These are phyloP conservation scores for Apodemia mormo DNA, from an alignment of 2,888 invertebrate species.

Conservation along the genomic window DNA sequence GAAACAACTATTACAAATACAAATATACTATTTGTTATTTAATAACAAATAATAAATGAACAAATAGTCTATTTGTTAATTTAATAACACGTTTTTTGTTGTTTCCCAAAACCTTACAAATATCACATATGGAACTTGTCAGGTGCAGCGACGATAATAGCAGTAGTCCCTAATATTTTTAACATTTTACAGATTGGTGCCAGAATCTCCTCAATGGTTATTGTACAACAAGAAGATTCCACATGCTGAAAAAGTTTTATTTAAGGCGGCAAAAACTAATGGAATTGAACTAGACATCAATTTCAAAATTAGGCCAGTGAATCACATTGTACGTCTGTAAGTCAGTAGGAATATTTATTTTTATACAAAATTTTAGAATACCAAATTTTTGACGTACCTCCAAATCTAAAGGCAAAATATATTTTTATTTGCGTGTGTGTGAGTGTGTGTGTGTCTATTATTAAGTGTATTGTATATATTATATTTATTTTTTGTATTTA, in stretches of 20 bases:
- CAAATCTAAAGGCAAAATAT: not conserved
- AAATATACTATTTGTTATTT: too few relatives aligned
- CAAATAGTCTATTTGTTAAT: too few relatives aligned
- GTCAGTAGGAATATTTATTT: slow-evolving; percentile 6
- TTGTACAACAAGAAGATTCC: slow-evolving; percentile 59
- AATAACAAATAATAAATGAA: too few relatives aligned
- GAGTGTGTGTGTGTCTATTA: too few relatives aligned
- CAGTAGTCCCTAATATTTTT: not conserved
- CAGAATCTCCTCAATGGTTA: slow-evolving; percentile 75
- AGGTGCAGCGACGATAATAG: too few relatives aligned
- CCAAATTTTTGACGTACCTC: not conserved
- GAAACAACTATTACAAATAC: too few relatives aligned
- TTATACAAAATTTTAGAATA: not conserved
- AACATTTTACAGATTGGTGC: slow-evolving; percentile 53
- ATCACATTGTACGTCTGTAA: slow-evolving; percentile 69
- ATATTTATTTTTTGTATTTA: too few relatives aligned
- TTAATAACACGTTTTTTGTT: too few relatives aligned
- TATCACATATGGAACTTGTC: too few relatives aligned
- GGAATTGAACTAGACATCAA: slow-evolving; percentile 55
- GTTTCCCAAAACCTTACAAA: too few relatives aligned
- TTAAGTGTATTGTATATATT: too few relatives aligned
- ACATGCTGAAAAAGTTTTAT: slow-evolving; percentile 57
- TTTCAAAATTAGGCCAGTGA: slow-evolving; percentile 72
- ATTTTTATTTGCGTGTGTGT: too few relatives aligned
- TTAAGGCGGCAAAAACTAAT: slow-evolving; percentile 59